Conservation (phyloP, 2,113 vertebrate species). For the Coregonus clupeaformis region DNA sequence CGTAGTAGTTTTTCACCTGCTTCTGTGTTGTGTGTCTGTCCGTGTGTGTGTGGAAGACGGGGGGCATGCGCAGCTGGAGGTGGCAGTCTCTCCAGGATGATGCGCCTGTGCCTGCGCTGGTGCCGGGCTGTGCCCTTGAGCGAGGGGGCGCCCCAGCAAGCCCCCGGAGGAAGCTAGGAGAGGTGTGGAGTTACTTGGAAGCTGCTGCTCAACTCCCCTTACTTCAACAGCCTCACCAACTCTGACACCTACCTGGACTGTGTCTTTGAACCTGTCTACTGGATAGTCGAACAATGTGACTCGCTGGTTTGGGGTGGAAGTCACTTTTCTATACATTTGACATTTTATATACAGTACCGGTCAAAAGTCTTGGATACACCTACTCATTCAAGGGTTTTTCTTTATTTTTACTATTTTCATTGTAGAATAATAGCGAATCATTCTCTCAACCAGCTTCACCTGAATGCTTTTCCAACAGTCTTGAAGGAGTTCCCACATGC, state of each 20-base stretch:
- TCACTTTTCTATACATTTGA: conserved; percentile 18
- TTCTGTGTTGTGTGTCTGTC: conserved; percentile 55
- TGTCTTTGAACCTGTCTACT: conserved; percentile 92
- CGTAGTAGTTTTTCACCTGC: conserved; percentile 39
- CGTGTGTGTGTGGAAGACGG: conserved; percentile 60
- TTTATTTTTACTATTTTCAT: too few species aligned
- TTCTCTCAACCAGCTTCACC: too few species aligned
- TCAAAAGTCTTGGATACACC: too few species aligned
- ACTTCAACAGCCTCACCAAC: conserved; percentile 88
- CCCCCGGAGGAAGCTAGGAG: conserved; percentile 52
- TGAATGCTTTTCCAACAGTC: too few species aligned
- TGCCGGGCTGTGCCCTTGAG: conserved; percentile 76
- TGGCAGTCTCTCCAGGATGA: conserved; percentile 79
- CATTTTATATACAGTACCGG: too few species aligned
- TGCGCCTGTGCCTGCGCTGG: conserved; percentile 83
- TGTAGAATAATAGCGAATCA: too few species aligned
- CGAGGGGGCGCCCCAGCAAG: conserved; percentile 58
- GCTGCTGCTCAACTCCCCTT: conserved; percentile 84
- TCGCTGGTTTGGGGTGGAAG: conserved; percentile 95
- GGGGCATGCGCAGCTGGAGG: conserved; percentile 81
- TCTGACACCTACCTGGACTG: conserved; percentile 87
- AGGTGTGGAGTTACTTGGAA: conserved; percentile 83
- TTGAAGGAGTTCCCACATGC: too few species aligned
- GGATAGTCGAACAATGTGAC: conserved; percentile 95
- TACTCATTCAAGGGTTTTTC: too few species aligned